These are phyloP conservation scores for Carabus problematicus DNA, from an alignment of 2,888 invertebrate genomes.

Conservation along the genomic window DNA sequence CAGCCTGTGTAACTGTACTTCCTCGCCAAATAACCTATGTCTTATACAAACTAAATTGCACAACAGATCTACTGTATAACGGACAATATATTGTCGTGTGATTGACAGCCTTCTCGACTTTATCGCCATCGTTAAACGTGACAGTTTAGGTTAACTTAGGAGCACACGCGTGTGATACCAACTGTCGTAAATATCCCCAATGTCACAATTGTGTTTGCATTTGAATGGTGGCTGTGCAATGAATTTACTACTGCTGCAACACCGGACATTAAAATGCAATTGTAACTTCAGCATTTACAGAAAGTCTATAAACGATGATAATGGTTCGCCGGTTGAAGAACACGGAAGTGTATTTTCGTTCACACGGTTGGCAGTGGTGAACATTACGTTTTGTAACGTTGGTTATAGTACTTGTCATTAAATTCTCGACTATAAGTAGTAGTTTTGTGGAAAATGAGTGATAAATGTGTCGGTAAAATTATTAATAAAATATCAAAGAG, in stretches of 20 bases:
- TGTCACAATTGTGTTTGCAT: conserved; percentile 13
- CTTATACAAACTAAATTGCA: too few species aligned
- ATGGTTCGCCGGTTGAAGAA: too few species aligned
- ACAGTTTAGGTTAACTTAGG: conserved; percentile 12
- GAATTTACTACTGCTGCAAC: not conserved
- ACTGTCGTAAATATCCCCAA: conserved; percentile 19
- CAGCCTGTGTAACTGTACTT: too few species aligned
- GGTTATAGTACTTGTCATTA: too few species aligned
- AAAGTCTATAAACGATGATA: not conserved
- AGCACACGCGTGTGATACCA: conserved; percentile 9
- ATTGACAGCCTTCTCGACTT: conserved; percentile 18
- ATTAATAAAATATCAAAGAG: too few species aligned
- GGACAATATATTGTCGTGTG: conserved; percentile 16
- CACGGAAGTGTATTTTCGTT: too few species aligned
- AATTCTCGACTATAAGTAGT: too few species aligned
- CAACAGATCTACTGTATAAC: not conserved
- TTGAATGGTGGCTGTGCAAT: not conserved
- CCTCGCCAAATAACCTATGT: too few species aligned
- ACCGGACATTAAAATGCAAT: not conserved
- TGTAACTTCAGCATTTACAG: not conserved
- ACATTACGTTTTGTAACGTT: too few species aligned
- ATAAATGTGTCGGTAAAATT: too few species aligned
- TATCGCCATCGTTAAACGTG: conserved; percentile 26
- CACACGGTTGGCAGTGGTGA: too few species aligned
- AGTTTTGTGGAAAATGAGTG: too few species aligned